Evolutionary conservation across 2,797 vertebrate species (phyloP).

Genomic region (Acrossocheilus wenchowensis): DNA sequence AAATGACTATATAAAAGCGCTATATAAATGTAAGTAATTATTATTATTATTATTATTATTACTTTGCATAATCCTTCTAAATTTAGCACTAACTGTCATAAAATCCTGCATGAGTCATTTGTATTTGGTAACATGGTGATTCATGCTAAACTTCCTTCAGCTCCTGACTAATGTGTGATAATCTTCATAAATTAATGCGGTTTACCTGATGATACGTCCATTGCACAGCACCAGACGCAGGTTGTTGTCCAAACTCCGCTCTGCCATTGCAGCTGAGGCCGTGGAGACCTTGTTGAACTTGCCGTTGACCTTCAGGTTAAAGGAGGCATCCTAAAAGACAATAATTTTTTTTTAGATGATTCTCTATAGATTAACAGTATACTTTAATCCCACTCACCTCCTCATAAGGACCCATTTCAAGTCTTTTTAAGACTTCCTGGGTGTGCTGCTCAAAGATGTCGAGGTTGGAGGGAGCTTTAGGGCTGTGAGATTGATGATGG

Average conservation of each 20-base stretch:
- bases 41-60: no score
- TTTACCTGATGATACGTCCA: conserved; percentile 92
- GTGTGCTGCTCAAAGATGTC: conserved; percentile 96
- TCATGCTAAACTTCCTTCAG: neutral
- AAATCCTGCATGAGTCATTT: neutral
- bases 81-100: neutral
- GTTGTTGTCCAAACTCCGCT: conserved; percentile 86
- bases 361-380: neutral
- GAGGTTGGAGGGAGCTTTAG: conserved; percentile 88
- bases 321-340: conserved; percentile 79
- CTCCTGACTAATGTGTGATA: neutral
- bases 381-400: conserved; percentile 79
- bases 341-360: neutral
- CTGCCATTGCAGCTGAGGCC: conserved; percentile 88
- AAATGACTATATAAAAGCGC: neutral
- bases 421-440: conserved; percentile 89
- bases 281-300: conserved; percentile 94
- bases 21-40: no score
- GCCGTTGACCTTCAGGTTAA: conserved; percentile 85
- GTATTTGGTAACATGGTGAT: neutral
- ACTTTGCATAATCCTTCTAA: neutral
- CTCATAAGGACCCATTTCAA: conserved; percentile 92
- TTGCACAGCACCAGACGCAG: conserved; percentile 92
- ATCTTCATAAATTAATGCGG: neutral
- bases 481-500: conserved; percentile 63